These are phyloP conservation scores for Ornithoptera alexandrae DNA, from an alignment of 2,888 invertebrate genomes.

Conservation along the genomic window DNA sequence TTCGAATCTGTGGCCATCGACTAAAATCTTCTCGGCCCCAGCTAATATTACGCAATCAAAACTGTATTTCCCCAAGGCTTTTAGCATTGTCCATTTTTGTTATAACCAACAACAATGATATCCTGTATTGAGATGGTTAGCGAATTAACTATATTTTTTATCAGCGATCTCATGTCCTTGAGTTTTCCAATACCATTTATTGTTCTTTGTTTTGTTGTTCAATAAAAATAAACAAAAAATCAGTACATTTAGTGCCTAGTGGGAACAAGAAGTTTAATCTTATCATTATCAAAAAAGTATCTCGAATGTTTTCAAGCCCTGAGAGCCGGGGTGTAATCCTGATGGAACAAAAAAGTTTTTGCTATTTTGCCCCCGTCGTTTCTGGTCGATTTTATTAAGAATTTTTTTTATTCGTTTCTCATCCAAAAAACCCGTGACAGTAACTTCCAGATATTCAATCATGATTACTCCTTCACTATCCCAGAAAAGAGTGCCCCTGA, in stretches of 20 bases:
- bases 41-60: neutral
- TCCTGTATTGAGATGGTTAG: neutral
- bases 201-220: neutral
- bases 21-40: neutral
- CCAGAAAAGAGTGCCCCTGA: no score
- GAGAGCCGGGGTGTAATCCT: no score
- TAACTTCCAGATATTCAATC: no score
- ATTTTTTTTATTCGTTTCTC: no score
- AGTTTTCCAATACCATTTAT: neutral
- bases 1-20: neutral
- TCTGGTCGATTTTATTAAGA: no score
- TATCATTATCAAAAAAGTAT: neutral
- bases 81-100: constrained; percentile 11
- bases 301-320: no score
- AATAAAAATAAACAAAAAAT: neutral
- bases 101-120: neutral
- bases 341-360: no score
- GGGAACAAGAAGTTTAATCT: neutral
- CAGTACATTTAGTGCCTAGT: neutral
- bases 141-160: neutral
- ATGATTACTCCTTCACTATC: no score
- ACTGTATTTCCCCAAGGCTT: constrained; percentile 21
- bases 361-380: no score
- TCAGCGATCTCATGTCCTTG: neutral
- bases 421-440: no score